Conservation (phyloP, 2,113 vertebrate species). For the Paramisgurnus dabryanus region DNA sequence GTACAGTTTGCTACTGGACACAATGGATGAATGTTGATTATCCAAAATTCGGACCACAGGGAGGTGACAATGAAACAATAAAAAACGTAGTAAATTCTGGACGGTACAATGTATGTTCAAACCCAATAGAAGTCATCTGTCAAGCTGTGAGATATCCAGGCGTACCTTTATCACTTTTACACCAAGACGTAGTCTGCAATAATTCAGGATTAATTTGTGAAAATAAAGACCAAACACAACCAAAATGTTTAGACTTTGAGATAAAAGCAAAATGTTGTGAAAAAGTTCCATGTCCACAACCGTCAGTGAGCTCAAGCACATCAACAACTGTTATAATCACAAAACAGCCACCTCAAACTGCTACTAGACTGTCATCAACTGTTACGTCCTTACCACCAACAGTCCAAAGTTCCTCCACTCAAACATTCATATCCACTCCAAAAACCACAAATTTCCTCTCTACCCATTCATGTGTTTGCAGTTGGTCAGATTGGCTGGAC, state of each 20-base stretch:
- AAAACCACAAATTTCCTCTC: not conserved
- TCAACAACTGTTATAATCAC: not conserved
- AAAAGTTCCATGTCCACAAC: conserved; percentile 26
- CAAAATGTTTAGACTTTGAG: conserved; percentile 68
- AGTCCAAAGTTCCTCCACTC: too few species aligned
- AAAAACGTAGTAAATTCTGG: conserved; percentile 53
- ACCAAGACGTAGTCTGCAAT: conserved; percentile 64
- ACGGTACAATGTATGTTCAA: conserved; percentile 58
- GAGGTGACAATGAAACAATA: conserved; percentile 67
- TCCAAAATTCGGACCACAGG: conserved; percentile 54
- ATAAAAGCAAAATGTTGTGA: conserved; percentile 63
- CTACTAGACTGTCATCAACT: too few species aligned
- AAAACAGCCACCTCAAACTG: too few species aligned
- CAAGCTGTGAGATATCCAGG: conserved; percentile 60
- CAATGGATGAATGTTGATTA: conserved; percentile 65
- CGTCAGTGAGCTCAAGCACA: not conserved
- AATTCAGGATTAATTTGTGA: conserved; percentile 66
- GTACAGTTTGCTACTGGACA: conserved; percentile 61
- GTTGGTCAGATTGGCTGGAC: conserved; percentile 42
- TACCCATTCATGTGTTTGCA: conserved; percentile 13
- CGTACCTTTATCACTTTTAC: conserved; percentile 44
- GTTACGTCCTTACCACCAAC: too few species aligned
- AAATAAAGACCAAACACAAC: conserved; percentile 63
- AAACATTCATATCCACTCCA: too few species aligned
- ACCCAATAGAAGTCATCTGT: conserved; percentile 59